Conservation (phyloP, 2,797 vertebrate genomes). For the Pteropus rufus region DNA sequence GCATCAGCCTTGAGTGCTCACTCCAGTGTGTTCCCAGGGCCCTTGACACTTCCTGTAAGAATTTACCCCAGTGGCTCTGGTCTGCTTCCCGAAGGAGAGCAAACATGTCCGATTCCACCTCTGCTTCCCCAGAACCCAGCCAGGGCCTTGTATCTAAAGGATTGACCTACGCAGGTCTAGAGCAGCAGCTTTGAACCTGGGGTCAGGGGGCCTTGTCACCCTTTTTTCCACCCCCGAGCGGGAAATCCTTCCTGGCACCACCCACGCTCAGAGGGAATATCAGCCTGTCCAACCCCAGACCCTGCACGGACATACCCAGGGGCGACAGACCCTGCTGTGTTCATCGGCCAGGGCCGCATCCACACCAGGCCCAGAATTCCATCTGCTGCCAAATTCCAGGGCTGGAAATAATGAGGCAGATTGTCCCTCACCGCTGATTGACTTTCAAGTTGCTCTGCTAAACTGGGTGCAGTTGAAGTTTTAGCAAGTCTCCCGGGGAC, state of each 20-base stretch:
- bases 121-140: background rate
- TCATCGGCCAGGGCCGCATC: conserved; percentile 49
- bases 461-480: conserved; percentile 82
- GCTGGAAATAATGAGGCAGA: conserved; percentile 85
- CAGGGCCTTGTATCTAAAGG: background rate
- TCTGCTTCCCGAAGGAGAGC: background rate
- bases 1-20: background rate
- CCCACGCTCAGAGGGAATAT: background rate
- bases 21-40: background rate
- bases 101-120: background rate
- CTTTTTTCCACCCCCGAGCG: background rate
- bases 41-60: background rate
- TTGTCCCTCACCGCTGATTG: conserved; percentile 83
- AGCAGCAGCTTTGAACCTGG: background rate
- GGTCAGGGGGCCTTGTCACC: background rate
- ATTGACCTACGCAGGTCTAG: background rate
- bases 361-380: conserved; percentile 80
- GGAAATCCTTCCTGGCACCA: background rate
- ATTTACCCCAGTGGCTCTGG: background rate
- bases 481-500: conserved; percentile 81
- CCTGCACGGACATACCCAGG: background rate
- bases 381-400: conserved; percentile 79
- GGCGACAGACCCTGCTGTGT: conserved; percentile 44
- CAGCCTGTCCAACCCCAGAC: background rate
- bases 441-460: conserved; percentile 81